phyloP scores from a whole-genome alignment of 2,888 invertebrate genomes.

The Leptinotarsa peninsularis region DNA sequence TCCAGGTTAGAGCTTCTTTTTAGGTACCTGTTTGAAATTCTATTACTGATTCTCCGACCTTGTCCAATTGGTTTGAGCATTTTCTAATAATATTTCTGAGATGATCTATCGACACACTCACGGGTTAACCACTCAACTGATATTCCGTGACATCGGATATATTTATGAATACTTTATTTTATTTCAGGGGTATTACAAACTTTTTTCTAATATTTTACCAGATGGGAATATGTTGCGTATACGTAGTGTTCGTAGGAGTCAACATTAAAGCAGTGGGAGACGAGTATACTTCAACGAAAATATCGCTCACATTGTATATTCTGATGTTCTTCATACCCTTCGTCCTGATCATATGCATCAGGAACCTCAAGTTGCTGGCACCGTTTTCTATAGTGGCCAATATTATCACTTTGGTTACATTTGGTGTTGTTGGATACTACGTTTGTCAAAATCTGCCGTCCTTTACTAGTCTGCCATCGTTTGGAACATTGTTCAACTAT shows the following conservation, averaged over 20 bases:
- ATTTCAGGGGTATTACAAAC: constrained; percentile 72
- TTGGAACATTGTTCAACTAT: constrained; percentile 76
- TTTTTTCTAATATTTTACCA: constrained; percentile 84
- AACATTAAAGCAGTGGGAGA: constrained; percentile 62
- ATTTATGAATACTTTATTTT: constrained; percentile 19
- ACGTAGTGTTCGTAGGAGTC: constrained; percentile 69
- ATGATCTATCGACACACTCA: too few species aligned
- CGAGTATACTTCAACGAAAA: constrained; percentile 50
- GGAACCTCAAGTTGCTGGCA: constrained; percentile 87
- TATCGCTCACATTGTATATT: constrained; percentile 56
- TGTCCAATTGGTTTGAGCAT: too few species aligned
- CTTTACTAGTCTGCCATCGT: constrained; percentile 72
- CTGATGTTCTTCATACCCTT: constrained; percentile 70
- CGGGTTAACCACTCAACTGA: too few species aligned
- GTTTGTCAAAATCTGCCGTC: constrained; percentile 80
- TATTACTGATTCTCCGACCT: too few species aligned
- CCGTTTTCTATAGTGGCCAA: constrained; percentile 93
- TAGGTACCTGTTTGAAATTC: too few species aligned
- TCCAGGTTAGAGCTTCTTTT: too few species aligned
- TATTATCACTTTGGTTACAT: constrained; percentile 82
- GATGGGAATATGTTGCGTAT: constrained; percentile 89
- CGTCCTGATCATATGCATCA: constrained; percentile 83
- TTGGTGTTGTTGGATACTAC: constrained; percentile 88
- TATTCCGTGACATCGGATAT: neutral
- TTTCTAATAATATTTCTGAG: too few species aligned